Evolutionary conservation across 2,797 vertebrate species (phyloP).

Genomic region (Tympanoctomys barrerae): DNA sequence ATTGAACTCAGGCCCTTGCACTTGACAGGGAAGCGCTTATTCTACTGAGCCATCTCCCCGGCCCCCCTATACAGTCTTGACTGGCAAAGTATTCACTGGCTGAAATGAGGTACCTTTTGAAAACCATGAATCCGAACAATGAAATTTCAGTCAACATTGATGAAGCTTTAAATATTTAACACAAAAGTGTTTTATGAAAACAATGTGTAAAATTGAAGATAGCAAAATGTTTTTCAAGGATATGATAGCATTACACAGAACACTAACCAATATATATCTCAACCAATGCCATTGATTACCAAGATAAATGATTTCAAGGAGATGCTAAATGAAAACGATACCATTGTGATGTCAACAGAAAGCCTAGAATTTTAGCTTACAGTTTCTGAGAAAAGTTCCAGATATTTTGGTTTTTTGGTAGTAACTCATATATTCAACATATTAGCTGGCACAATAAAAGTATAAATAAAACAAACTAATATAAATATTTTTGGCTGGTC

Average conservation of each 20-base stretch:
- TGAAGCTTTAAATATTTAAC: neutral
- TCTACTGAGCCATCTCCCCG: too few relatives aligned
- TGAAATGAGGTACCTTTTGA: slow-evolving; percentile 31
- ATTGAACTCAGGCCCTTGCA: too few relatives aligned
- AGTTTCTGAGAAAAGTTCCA: neutral
- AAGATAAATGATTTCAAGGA: neutral
- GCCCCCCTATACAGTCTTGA: neutral
- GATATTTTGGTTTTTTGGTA: neutral
- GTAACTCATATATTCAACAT: neutral
- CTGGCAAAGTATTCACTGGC: neutral
- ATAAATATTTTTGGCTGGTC: neutral
- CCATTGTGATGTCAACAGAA: neutral
- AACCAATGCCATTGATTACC: neutral
- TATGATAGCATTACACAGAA: too few relatives aligned
- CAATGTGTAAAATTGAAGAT: neutral
- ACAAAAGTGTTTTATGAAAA: neutral
- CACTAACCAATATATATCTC: neutral
- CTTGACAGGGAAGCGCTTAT: too few relatives aligned
- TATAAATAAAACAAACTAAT: neutral
- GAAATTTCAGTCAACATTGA: neutral
- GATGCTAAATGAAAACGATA: neutral
- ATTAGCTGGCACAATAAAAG: neutral
- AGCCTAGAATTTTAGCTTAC: neutral
- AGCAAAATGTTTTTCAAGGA: neutral
- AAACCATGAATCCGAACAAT: slow-evolving; percentile 13